Evolutionary conservation across 2,797 vertebrate species (phyloP), one percentile per base, ranked within the genome.

Genomic region (Urocyon cinereoargenteus): DNA sequence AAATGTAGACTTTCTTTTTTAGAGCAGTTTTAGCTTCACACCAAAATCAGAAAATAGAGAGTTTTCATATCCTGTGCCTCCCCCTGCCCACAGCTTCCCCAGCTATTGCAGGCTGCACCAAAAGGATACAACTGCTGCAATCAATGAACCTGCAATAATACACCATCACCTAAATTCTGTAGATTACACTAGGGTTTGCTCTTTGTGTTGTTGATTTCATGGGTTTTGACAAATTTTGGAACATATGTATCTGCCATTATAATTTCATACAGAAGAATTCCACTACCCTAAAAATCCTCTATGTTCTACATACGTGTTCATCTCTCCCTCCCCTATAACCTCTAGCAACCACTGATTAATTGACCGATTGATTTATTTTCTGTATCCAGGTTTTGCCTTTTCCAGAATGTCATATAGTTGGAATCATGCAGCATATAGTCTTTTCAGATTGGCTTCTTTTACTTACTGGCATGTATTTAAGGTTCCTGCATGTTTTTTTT

Each of bases 81-180:
- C 19, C 31, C 1, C 26, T 3, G 0, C 8, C 24, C 22, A 55
- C 0, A 9, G 13, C 13, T 12, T 55, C 15, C 14, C 34, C 34
- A 8, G 36, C 28, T 51, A 18, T 9, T 14, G 11, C 28, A 51
- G 36, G 77, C 79, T 24, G 28, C 61, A 40, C n/a, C 14, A n/a
- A 45, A 28, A 1, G 34, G 19, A 3, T 40, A 14, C 1, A 19
- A 31, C 59, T 57, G 34, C 78, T 70, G 28, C 7, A 51, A 18
- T 9, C 22, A 4, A 11, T 49, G 22, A 26, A 19, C n/a, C 22
- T 70, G 45, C 18, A 7, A 12, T n/a, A 66, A 40, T 7, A 36
- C 13, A 8, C 64, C 22, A 18, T 68, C 36, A 59, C 21, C 53
- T 49, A 55, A n/a, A 61, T 8, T 10, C 24, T 34, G 24, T n/a